These are phyloP conservation scores for Catharus fuscescens DNA, from an alignment of 2,113 vertebrate genomes.

Conservation along the genomic window DNA sequence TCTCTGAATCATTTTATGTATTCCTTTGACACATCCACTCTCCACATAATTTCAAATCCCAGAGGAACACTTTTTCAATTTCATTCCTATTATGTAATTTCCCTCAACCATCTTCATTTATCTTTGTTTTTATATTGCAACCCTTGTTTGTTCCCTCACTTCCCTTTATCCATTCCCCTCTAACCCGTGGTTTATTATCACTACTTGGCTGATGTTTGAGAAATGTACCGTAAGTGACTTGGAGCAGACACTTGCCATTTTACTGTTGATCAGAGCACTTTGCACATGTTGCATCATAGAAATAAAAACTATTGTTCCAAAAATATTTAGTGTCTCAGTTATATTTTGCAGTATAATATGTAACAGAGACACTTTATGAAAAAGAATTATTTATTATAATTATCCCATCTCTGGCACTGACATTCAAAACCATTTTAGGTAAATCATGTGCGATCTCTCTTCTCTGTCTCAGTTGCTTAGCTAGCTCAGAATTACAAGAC, in stretches of 20 bases:
- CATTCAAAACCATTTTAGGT: neutral
- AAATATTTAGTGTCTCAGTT: conserved; percentile 14
- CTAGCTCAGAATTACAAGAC: neutral
- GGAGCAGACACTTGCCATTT: conserved; percentile 22
- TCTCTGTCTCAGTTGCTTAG: neutral
- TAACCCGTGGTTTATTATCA: neutral
- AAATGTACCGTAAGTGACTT: conserved; percentile 6
- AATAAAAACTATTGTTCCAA: conserved; percentile 18
- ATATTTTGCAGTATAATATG: neutral
- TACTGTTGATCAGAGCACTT: neutral
- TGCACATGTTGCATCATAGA: neutral
- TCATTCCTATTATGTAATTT: conserved; percentile 6
- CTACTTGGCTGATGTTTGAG: neutral
- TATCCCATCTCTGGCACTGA: neutral
- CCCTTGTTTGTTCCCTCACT: neutral
- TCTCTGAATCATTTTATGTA: neutral
- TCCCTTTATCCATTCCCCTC: neutral
- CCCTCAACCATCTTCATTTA: neutral
- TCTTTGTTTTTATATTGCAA: neutral
- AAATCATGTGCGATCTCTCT: neutral
- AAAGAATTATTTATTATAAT: conserved; percentile 30
- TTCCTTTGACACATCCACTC: conserved; percentile 31
- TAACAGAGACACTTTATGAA: neutral
- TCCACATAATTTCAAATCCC: neutral
- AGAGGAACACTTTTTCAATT: conserved; percentile 9